Base-by-base conservation (phyloP, 2,797 vertebrate genomes). In the Mormyrops boulengeri region DNA sequence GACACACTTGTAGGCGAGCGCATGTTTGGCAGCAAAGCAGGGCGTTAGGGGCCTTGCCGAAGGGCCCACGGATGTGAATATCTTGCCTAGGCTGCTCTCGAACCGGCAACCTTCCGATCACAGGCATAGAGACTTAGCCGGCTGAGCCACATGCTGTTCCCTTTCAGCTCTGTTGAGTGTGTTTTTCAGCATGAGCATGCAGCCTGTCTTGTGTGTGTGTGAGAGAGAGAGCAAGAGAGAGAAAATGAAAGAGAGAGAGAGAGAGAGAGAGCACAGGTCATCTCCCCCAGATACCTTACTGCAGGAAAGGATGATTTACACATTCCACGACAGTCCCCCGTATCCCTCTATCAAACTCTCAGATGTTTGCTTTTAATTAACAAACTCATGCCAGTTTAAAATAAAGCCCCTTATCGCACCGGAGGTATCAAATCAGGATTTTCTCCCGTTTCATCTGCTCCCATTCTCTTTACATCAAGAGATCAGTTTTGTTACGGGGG, bases 311-410 rank as follows among this genome's bases (percentile, higher is more conserved):
- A 94, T 94, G 50, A 94, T 94, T 96, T 94, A 96, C 95, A 95
- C 91, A 95, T 95, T 92, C 89, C 38, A 91, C 92, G 91, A 92
- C 90, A 89, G 92, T 93, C 92, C 11, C 14, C 62, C 92, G 91
- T 93, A 93, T 95, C 93, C 91, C 89, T 92, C 91, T 93, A 95
- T 95, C 93, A 95, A 93, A 95, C 93, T 93, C 95, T 95, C 92
- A 94, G 93, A 94, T 89, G 86, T 94, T 95, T 95, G 93, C 94
- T 94, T 95, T 95, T 95, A 95, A 96, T 95, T 95, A 96, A 95
- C 93, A 90, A 92, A 94, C 93, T 95, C 93, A n/a, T 93, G 94
- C 91, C 90, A 3, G 88, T 95, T 95, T 95, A 95, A 95, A 95
- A 95, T 95, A 95, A 91, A 95, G 94, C 22, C 92, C 92, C 92